Evolutionary conservation across 53 echinoderm and acorn worm species (phyloP).

Genomic region (Stichopus horrens): DNA sequence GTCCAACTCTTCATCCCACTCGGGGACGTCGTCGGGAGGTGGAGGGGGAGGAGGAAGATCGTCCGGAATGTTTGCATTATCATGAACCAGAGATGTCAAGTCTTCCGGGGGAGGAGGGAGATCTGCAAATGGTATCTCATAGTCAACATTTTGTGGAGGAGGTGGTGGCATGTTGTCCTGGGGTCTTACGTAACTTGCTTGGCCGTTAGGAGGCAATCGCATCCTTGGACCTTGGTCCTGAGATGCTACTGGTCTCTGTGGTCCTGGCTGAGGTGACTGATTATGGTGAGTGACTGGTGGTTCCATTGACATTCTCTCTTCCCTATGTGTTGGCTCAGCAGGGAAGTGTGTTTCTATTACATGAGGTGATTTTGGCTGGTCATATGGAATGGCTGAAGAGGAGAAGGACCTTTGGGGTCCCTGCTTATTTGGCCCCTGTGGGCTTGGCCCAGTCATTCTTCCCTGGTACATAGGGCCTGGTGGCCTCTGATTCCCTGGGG

Average conservation of each 20-base stretch:
- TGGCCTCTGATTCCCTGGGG: neutral
- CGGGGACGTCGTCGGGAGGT: constrained; percentile 34
- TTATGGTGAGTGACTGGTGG: constrained; percentile 13
- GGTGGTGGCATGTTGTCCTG: constrained; percentile 47
- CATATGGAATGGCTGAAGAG: neutral
- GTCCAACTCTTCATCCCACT: constrained; percentile 50
- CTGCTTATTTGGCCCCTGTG: neutral
- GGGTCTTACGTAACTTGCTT: neutral
- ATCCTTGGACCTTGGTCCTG: constrained; percentile 21
- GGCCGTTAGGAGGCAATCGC: constrained; percentile 28
- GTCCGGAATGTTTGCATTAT: constrained; percentile 24
- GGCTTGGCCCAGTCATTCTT: neutral
- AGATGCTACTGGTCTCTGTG: constrained; percentile 48
- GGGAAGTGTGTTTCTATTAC: constrained; percentile 37
- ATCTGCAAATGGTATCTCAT: constrained; percentile 49
- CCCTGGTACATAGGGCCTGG: neutral
- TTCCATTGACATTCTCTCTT: constrained; percentile 29
- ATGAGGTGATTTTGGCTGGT: neutral
- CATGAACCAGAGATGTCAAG: constrained; percentile 54
- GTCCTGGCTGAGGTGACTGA: constrained; percentile 44
- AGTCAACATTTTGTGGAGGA: constrained; percentile 42
- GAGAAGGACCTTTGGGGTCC: neutral
- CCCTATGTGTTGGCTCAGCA: constrained; percentile 38
- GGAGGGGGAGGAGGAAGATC: constrained; percentile 71
- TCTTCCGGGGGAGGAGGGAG: constrained; percentile 77